These are phyloP conservation scores for Sprattus sprattus DNA, from an alignment of 2,113 vertebrate genomes.

Conservation along the genomic window DNA sequence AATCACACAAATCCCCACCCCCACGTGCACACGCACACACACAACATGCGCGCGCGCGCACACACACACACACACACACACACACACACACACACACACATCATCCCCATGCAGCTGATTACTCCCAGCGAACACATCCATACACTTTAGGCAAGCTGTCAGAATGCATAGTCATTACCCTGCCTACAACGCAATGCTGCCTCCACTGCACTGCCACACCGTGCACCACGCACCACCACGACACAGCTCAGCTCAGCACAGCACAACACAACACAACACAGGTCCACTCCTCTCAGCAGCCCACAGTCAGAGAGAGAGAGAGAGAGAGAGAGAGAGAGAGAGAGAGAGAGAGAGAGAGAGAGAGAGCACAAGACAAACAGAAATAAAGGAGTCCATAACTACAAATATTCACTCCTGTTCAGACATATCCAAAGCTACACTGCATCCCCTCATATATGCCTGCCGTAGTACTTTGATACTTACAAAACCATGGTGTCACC, in stretches of 20 bases:
- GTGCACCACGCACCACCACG: neutral
- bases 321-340: neutral
- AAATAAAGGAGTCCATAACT: neutral
- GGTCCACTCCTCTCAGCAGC: neutral
- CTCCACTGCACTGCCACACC: constrained; percentile 49
- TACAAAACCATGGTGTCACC: neutral
- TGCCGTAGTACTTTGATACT: neutral
- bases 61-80: constrained; percentile 23
- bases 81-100: constrained; percentile 55
- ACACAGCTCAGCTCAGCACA: neutral
- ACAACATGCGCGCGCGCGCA: neutral
- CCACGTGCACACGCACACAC: constrained; percentile 24
- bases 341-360: too few species aligned
- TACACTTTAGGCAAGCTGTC: constrained; percentile 76
- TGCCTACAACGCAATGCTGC: constrained; percentile 66
- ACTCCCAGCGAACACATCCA: constrained; percentile 76
- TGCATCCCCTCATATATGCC: neutral
- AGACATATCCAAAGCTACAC: neutral
- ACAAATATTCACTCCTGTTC: neutral
- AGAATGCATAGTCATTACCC: constrained; percentile 74
- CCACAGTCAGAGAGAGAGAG: neutral
- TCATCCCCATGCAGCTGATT: constrained; percentile 73
- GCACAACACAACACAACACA: neutral
- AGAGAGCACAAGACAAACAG: neutral
- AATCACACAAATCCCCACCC: constrained; percentile 53